Evolutionary conservation across 2,113 vertebrate genomes (phyloP), one percentile per base, ranked within the genome.

Genomic region (Petrocephalus zakoni): DNA sequence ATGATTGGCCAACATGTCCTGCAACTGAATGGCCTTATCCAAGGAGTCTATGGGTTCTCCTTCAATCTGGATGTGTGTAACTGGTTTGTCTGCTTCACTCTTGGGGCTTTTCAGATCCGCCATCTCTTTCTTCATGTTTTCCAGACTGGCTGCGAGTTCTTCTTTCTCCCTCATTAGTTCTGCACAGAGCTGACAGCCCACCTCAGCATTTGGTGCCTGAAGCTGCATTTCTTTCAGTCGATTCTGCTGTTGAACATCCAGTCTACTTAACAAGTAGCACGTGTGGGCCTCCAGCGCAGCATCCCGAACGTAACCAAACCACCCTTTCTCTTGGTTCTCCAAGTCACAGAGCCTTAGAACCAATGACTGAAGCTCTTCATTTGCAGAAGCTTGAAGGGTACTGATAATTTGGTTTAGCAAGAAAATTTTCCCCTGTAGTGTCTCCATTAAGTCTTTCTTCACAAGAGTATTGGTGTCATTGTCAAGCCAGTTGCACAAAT

Each of bases 1-100:
- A 85, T 96, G 95, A 51, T 81, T 93, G 22, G 93, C 94, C 58
- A 92, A 87, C 88, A 93, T 87, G 88, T 95, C 94, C 15, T 94
- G 93, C 64, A 95, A 88, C 87, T 95, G 93, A 88, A 89, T 94
- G 87, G 91, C 89, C 91, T 94, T 93, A 89, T 94, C 93, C 68
- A 94, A 29, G 6, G 94, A 94, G 90, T 94, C 94, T 1, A 94
- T 91, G 0, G 94, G 90, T 86, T 95, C 91, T 17, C 93, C 94
- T 90, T 95, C 93, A 0, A 93, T 93, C 37, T 94, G 93, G 46
- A 93, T 93, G 64, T 87, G 89, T 1, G 92, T 90, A 17, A 90
- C 87, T 52, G 87, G 78, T 72, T 47, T 90, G 5, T 89, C 10
- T 47, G 85, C 1, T 1, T 75, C 88, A 82, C 90, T 90, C n/a